These are phyloP conservation scores for Platyscapa corneri DNA, from an alignment of 1,140 invertebrate species.

Conservation along the genomic window DNA sequence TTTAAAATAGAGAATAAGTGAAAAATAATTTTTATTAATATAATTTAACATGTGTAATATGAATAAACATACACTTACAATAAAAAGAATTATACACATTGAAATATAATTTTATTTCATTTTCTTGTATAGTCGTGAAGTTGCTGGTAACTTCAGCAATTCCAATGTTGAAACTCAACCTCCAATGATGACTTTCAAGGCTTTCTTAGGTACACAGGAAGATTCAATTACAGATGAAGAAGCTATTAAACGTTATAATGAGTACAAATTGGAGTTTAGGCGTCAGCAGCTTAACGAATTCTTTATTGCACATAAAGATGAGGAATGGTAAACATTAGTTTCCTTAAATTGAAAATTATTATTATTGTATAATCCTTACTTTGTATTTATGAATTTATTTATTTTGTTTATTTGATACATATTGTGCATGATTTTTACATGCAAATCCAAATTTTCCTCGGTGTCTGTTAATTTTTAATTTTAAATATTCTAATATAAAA, in stretches of 20 bases:
- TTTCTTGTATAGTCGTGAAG: conserved; percentile 64
- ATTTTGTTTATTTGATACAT: conserved; percentile 29
- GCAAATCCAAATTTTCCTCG: conserved; percentile 42
- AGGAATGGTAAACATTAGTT: conserved; percentile 93
- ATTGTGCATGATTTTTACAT: conserved; percentile 43
- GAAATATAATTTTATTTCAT: not conserved
- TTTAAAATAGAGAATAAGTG: too few species aligned
- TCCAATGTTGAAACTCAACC: conserved; percentile 84
- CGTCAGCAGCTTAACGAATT: conserved; percentile 98
- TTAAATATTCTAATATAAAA: conserved; percentile 4
- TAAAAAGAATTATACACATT: too few species aligned
- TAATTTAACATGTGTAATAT: too few species aligned
- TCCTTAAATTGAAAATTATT: conserved; percentile 31
- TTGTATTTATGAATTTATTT: conserved; percentile 30
- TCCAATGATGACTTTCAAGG: conserved; percentile 97
- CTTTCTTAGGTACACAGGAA: conserved; percentile 96
- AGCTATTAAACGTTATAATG: conserved; percentile 97
- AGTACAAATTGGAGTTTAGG: conserved; percentile 98
- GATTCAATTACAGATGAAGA: conserved; percentile 98
- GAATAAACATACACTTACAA: too few species aligned
- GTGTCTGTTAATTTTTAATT: conserved; percentile 50
- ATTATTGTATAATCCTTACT: conserved; percentile 18
- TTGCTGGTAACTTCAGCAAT: conserved; percentile 71
- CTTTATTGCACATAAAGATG: conserved; percentile 98
- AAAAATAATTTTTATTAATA: too few species aligned